A percentile compares a stretch with the other conserved stretches of the same genome.
Evolutionary conservation across 2,113 vertebrate species (phyloP).

Genomic region (Coreoperca whiteheadi): DNA sequence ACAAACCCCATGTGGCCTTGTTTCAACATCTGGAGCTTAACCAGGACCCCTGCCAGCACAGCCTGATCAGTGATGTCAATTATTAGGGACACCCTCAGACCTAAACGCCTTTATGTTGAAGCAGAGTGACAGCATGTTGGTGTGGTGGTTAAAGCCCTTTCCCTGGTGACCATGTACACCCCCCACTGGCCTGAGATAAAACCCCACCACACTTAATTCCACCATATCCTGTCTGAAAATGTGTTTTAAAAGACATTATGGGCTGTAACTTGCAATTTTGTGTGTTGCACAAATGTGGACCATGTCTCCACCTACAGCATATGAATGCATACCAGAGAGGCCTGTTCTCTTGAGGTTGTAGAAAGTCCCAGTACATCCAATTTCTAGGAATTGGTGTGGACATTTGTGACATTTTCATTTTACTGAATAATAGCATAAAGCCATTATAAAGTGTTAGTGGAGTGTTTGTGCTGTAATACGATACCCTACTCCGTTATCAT

Average conservation of each 20-base stretch:
- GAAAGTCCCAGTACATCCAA: background rate
- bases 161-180: constrained; percentile 37
- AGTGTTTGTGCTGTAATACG: background rate
- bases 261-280: background rate
- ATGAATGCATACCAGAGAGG: background rate
- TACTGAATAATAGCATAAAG: background rate
- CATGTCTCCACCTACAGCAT: background rate
- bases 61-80: constrained; percentile 36
- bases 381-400: background rate
- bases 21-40: constrained; percentile 72
- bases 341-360: background rate
- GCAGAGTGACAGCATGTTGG: background rate
- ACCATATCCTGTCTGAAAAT: background rate
- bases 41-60: constrained; percentile 51
- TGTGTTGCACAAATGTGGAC: background rate
- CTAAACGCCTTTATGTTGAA: constrained; percentile 5
- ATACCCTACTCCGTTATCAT: background rate
- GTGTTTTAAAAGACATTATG: background rate
- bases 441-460: background rate
- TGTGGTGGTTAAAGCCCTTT: constrained; percentile 4
- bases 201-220: constrained; percentile 1
- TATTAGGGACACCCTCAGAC: constrained; percentile 35
- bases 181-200: constrained; percentile 59
- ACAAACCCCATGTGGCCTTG: constrained; percentile 60
- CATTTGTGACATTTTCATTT: background rate